Evolutionary conservation across 2,113 vertebrate species (phyloP).

Genomic region (Turdus rufiventris): DNA sequence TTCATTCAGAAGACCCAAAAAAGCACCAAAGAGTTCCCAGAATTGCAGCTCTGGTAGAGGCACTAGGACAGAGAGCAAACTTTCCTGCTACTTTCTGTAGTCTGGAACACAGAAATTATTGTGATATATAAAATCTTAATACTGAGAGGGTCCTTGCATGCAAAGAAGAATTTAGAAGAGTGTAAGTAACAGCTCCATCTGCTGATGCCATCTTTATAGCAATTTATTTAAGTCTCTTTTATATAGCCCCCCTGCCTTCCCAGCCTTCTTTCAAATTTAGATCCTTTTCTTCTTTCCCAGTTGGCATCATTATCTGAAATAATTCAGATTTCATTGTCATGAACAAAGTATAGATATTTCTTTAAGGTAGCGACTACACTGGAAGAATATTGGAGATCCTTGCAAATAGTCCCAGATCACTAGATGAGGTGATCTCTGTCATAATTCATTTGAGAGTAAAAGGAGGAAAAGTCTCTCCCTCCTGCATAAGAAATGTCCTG

Average conservation of each 20-base stretch:
- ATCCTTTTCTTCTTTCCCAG: slow-evolving; percentile 15
- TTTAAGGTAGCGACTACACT: neutral
- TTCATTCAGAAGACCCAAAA: neutral
- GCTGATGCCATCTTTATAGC: neutral
- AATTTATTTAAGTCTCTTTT: neutral
- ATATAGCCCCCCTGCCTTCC: neutral
- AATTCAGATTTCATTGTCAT: slow-evolving; percentile 12
- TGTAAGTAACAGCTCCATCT: slow-evolving; percentile 33
- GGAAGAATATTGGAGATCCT: slow-evolving; percentile 2
- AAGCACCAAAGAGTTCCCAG: neutral
- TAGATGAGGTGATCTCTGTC: slow-evolving; percentile 4
- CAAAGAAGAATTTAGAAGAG: neutral
- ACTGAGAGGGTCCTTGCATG: neutral
- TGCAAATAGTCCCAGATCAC: slow-evolving; percentile 11
- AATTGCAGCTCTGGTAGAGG: neutral
- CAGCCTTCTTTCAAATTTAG: slow-evolving; percentile 21
- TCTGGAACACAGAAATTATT: neutral
- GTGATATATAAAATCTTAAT: neutral
- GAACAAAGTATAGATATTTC: slow-evolving; percentile 26
- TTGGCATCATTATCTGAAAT: slow-evolving; percentile 50
- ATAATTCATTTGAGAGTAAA: slow-evolving; percentile 6
- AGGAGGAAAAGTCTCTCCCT: neutral
- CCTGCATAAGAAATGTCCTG: neutral
- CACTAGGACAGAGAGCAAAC: neutral
- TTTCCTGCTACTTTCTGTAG: neutral